A percentile compares a stretch with the other conserved stretches of the same genome.
These are phyloP conservation scores for Stercorarius parasiticus DNA, from an alignment of 2,113 vertebrate species.

Conservation along the genomic window DNA sequence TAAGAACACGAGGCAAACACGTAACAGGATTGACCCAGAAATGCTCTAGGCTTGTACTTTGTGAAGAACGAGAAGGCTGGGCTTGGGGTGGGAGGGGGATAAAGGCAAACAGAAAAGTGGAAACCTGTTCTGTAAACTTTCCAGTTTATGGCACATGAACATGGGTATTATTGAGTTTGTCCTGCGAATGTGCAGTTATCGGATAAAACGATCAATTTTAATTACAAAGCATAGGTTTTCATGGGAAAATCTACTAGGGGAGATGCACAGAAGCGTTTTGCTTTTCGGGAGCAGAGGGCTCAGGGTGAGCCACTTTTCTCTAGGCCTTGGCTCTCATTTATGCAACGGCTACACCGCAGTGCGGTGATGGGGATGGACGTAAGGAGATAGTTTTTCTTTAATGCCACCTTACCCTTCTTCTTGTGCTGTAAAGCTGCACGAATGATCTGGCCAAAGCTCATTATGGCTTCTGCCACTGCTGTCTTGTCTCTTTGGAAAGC, in stretches of 20 bases:
- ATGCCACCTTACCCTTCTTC: not conserved
- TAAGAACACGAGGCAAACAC: not conserved
- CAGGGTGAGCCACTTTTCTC: not conserved
- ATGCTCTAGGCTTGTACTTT: not conserved
- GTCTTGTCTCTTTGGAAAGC: not conserved
- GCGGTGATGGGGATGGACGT: rapidly evolving
- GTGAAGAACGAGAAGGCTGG: not conserved
- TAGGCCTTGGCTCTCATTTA: not conserved
- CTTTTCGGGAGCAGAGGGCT: not conserved
- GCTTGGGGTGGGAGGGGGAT: not conserved
- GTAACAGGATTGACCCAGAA: not conserved
- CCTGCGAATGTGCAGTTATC: not conserved
- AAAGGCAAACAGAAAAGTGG: not conserved
- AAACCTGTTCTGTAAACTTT: not conserved
- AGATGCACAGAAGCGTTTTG: not conserved
- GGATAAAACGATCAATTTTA: not conserved
- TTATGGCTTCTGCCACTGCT: not conserved
- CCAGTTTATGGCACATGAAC: not conserved
- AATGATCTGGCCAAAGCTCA: not conserved
- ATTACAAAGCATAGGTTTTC: not conserved
- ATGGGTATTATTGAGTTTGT: not conserved
- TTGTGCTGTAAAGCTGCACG: not conserved
- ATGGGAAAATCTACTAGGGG: not conserved
- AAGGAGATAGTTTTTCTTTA: not conserved
- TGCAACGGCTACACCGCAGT: not conserved